These are phyloP conservation scores for Oreochromis aureus DNA, from an alignment of 2,113 vertebrate genomes.

Conservation along the genomic window DNA sequence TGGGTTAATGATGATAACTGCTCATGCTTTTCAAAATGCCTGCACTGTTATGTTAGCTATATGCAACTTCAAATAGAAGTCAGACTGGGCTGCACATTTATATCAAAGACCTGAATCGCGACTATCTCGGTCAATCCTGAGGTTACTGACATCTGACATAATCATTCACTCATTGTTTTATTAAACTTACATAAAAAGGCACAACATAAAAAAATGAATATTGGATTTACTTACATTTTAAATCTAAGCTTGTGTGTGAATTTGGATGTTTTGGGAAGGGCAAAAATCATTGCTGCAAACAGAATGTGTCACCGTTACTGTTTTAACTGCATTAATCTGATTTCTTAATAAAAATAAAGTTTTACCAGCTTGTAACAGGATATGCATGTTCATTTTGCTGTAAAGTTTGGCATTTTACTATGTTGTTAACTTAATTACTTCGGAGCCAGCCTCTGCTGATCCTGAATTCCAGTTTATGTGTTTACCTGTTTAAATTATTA, in stretches of 20 bases:
- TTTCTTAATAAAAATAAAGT: not conserved
- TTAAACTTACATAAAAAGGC: not conserved
- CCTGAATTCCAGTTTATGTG: not conserved
- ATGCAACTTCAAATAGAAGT: not conserved
- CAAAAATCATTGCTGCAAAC: not conserved
- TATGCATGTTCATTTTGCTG: not conserved
- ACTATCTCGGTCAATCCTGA: not conserved
- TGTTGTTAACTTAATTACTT: not conserved
- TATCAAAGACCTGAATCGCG: not conserved
- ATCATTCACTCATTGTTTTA: not conserved
- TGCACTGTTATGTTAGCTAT: not conserved
- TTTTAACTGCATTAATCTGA: not conserved
- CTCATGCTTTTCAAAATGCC: not conserved
- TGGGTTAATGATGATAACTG: not conserved
- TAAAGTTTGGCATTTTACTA: not conserved
- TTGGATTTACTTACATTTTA: not conserved
- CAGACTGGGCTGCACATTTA: not conserved
- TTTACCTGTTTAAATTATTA: not conserved
- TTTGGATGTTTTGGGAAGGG: not conserved
- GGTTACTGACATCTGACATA: not conserved
- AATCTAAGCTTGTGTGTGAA: not conserved
- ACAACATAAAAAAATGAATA: not conserved
- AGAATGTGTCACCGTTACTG: not conserved
- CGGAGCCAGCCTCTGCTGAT: not conserved
- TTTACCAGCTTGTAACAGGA: not conserved